phyloP scores from a whole-genome alignment of 92 coral and sea anemone species.

The Metridium senile region DNA sequence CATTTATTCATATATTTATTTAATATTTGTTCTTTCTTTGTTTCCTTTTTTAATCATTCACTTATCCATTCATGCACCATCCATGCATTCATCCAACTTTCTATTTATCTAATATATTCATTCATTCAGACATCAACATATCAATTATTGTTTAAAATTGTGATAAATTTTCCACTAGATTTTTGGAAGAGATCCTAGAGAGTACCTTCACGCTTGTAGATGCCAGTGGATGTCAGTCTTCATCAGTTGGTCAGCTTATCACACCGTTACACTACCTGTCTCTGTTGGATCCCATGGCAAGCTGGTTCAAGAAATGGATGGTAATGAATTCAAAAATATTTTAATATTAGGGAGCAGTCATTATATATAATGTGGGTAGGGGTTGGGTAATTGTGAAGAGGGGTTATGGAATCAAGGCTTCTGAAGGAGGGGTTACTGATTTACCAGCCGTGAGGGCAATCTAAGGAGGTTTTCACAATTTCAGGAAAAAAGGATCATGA shows the following conservation, averaged over 20 bases:
- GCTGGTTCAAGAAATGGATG: slow-evolving; percentile 99
- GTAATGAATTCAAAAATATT: too few species aligned
- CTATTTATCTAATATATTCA: background rate
- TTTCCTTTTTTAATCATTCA: too few species aligned
- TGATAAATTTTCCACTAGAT: slow-evolving; percentile 20
- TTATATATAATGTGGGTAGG: too few species aligned
- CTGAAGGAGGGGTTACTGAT: too few species aligned
- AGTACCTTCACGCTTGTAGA: slow-evolving; percentile 80
- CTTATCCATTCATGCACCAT: background rate
- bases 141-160: too few species aligned
- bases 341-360: too few species aligned
- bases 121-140: background rate
- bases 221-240: slow-evolving; percentile 59
- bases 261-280: slow-evolving; percentile 93
- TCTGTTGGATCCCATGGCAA: slow-evolving; percentile 87
- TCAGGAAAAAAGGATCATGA: too few species aligned
- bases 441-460: too few species aligned
- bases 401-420: too few species aligned
- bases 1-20: background rate
- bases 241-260: slow-evolving; percentile 67
- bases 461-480: too few species aligned
- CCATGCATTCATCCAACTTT: background rate
- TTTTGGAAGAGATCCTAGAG: slow-evolving; percentile 85
- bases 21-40: too few species aligned
- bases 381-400: too few species aligned